Percentiles rank a stretch among this genome's conserved stretches.
These are phyloP conservation scores for Entelurus aequoreus DNA, from an alignment of 2,113 vertebrate species.

Conservation along the genomic window DNA sequence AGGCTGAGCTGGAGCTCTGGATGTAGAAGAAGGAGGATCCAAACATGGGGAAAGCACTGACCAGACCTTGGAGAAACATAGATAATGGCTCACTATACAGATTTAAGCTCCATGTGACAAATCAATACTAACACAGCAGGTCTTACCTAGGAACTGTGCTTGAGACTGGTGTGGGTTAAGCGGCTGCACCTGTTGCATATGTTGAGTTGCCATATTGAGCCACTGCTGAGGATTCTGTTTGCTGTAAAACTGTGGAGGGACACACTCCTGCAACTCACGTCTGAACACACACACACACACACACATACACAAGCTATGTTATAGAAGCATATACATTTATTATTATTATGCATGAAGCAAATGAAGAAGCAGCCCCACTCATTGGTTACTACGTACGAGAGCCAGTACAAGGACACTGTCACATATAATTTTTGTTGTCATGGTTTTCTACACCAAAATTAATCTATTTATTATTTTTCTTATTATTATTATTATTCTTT, in stretches of 20 bases:
- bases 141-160: conserved; percentile 91
- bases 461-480: no score
- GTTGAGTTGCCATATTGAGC: conserved; percentile 82
- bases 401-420: no score
- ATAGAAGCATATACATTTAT: no score
- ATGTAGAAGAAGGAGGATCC: conserved; percentile 97
- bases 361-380: no score
- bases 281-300: conserved; percentile 52
- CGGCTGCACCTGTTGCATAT: conserved; percentile 83
- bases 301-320: conserved; percentile 1
- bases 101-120: no score
- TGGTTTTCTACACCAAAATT: no score
- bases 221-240: conserved; percentile 77
- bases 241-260: conserved; percentile 80
- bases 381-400: no score
- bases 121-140: not conserved
- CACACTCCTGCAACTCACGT: conserved; percentile 83
- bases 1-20: conserved; percentile 84
- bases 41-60: conserved; percentile 90
- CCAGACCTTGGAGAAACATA: conserved; percentile 74
- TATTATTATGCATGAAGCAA: no score
- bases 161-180: conserved; percentile 90
- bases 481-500: no score
- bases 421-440: no score
- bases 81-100: not conserved